Percentiles rank a stretch among this genome's conserved stretches.
phyloP scores from a whole-genome alignment of 2,888 invertebrate species.

The Zaprionus lineosus region DNA sequence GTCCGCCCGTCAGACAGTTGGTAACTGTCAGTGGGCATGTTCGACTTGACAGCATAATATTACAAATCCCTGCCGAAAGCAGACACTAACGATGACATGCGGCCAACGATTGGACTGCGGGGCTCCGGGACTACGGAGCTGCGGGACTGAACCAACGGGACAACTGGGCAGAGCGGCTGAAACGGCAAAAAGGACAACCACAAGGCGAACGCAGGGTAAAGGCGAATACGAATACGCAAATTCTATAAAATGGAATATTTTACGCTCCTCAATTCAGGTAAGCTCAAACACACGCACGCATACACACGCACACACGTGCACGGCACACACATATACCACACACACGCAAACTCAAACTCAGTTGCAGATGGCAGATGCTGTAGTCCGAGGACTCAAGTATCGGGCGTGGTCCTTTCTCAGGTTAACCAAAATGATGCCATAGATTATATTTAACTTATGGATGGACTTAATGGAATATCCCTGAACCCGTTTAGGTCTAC shows the following conservation, averaged over 20 bases:
- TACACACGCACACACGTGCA: not conserved
- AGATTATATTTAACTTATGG: constrained; percentile 22
- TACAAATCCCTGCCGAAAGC: constrained; percentile 80
- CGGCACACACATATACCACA: not conserved
- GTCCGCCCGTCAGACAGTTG: constrained; percentile 67
- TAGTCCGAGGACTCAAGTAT: constrained; percentile 16
- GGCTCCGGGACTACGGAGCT: not conserved
- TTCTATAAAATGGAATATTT: constrained; percentile 42
- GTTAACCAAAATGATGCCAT: constrained; percentile 35
- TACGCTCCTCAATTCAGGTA: constrained; percentile 37
- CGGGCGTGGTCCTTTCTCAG: constrained; percentile 22
- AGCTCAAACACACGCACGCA: not conserved
- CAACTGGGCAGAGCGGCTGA: constrained; percentile 36
- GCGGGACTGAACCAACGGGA: not conserved
- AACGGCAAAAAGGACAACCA: constrained; percentile 65
- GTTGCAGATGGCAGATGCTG: constrained; percentile 27
- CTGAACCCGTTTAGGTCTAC: not conserved
- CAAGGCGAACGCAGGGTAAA: constrained; percentile 24
- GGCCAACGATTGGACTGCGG: constrained; percentile 28
- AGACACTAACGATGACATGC: constrained; percentile 75
- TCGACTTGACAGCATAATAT: constrained; percentile 80
- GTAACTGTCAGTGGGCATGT: constrained; percentile 76
- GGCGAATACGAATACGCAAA: constrained; percentile 37
- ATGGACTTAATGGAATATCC: not conserved
- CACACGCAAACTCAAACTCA: constrained; percentile 2